These are phyloP conservation scores for Eristalis arbustorum DNA, from an alignment of 2,888 invertebrate species.

Conservation along the genomic window DNA sequence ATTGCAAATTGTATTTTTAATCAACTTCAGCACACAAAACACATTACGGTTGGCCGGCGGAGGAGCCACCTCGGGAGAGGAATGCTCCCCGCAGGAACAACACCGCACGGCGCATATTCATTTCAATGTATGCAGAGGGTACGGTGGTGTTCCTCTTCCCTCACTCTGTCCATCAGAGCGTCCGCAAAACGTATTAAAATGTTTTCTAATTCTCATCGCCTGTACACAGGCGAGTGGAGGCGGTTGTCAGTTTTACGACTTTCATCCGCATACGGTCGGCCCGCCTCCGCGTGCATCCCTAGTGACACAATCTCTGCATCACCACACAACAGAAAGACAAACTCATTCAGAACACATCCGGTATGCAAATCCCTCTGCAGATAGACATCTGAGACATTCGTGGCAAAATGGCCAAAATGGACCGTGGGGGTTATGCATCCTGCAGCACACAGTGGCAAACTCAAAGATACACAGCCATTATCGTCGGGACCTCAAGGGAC, in stretches of 20 bases:
- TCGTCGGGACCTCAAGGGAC: constrained; percentile 45
- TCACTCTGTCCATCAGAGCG: neutral
- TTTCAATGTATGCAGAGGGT: constrained; percentile 32
- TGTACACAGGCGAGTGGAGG: constrained; percentile 19
- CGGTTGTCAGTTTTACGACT: constrained; percentile 33
- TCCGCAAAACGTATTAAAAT: constrained; percentile 60
- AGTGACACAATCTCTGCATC: constrained; percentile 13
- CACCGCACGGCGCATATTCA: constrained; percentile 30
- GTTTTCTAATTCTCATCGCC: constrained; percentile 65
- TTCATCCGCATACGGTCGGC: neutral
- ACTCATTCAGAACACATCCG: constrained; percentile 48
- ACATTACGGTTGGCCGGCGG: constrained; percentile 23
- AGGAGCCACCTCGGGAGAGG: neutral
- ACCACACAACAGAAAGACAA: constrained; percentile 41
- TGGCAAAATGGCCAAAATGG: constrained; percentile 50
- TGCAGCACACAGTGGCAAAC: constrained; percentile 2
- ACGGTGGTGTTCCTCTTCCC: neutral
- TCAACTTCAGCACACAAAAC: constrained; percentile 53
- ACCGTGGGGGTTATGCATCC: constrained; percentile 44
- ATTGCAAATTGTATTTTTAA: constrained; percentile 62
- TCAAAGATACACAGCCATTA: constrained; percentile 33
- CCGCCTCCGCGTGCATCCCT: neutral
- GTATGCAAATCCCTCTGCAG: constrained; percentile 63
- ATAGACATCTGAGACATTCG: constrained; percentile 67
- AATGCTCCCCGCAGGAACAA: neutral